These are phyloP conservation scores for Vesta saturnalis DNA, from an alignment of 2,888 invertebrate genomes.

Conservation along the genomic window DNA sequence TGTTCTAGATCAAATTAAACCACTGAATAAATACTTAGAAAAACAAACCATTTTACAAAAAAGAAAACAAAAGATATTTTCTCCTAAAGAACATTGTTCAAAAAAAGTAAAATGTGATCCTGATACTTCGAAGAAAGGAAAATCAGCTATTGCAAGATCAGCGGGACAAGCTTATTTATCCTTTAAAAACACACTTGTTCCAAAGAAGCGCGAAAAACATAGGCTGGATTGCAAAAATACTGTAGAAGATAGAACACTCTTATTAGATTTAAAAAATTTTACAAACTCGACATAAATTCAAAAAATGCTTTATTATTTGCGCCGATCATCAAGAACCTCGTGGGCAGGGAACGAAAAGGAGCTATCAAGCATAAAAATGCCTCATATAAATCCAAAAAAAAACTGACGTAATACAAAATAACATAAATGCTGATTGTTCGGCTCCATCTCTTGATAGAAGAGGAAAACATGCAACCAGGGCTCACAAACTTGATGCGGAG, in stretches of 20 bases:
- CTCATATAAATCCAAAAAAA: no score
- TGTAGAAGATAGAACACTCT: conserved; percentile 1
- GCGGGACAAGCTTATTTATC: neutral
- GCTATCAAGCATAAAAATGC: no score
- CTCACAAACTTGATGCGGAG: no score
- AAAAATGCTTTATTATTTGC: no score
- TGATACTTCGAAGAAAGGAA: neutral
- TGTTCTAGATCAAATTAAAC: neutral
- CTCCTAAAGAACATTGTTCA: neutral
- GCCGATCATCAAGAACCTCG: no score
- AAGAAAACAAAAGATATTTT: neutral
- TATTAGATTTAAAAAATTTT: no score
- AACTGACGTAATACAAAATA: no score
- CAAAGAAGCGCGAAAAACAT: neutral
- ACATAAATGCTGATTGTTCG: no score
- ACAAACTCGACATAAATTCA: no score
- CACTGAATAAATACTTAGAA: neutral
- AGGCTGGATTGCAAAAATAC: neutral
- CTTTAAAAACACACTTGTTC: neutral
- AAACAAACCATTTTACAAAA: neutral
- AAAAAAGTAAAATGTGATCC: neutral
- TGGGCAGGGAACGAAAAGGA: no score
- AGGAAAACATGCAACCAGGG: no score
- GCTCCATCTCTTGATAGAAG: no score
- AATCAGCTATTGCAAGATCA: neutral